Conservation (phyloP, 2,888 invertebrate species). For the Andrena flavipes region DNA sequence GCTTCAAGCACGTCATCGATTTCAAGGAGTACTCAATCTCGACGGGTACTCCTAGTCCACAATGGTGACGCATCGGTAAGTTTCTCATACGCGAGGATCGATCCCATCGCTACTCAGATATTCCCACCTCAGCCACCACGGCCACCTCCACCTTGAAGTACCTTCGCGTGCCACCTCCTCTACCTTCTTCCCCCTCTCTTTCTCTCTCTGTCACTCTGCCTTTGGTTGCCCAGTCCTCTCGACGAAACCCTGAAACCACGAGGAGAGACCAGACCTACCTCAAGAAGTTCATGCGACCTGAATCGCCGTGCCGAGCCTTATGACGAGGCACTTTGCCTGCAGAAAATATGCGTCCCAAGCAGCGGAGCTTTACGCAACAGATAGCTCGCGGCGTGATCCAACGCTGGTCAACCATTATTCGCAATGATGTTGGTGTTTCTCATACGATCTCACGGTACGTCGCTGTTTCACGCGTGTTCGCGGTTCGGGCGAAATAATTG, state of each 20-base stretch:
- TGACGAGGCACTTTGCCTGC: constrained; percentile 39
- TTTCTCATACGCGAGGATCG: not conserved
- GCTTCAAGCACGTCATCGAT: not conserved
- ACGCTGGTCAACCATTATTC: not conserved
- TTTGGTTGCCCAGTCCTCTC: constrained; percentile 17
- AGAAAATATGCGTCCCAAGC: constrained; percentile 21
- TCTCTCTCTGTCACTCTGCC: not conserved
- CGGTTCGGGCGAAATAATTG: not conserved
- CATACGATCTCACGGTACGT: not conserved
- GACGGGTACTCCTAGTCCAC: no score
- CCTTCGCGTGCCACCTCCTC: constrained; percentile 55
- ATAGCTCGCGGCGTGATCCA: not conserved
- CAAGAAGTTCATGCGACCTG: constrained; percentile 64
- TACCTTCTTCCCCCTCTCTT: constrained; percentile 12
- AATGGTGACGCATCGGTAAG: not conserved
- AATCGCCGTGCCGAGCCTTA: constrained; percentile 42
- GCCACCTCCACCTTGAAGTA: constrained; percentile 41
- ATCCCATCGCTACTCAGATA: constrained; percentile 37
- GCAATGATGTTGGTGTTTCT: not conserved
- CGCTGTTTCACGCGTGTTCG: not conserved
- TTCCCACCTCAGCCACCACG: constrained; percentile 45
- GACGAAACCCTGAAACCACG: constrained; percentile 51
- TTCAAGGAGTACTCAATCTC: not conserved
- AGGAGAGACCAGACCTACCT: constrained; percentile 69
- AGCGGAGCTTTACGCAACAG: constrained; percentile 35